Evolutionary conservation across 2,113 vertebrate genomes (phyloP), one percentile per base, ranked within the genome.

Genomic region (Paradisaea rubra): DNA sequence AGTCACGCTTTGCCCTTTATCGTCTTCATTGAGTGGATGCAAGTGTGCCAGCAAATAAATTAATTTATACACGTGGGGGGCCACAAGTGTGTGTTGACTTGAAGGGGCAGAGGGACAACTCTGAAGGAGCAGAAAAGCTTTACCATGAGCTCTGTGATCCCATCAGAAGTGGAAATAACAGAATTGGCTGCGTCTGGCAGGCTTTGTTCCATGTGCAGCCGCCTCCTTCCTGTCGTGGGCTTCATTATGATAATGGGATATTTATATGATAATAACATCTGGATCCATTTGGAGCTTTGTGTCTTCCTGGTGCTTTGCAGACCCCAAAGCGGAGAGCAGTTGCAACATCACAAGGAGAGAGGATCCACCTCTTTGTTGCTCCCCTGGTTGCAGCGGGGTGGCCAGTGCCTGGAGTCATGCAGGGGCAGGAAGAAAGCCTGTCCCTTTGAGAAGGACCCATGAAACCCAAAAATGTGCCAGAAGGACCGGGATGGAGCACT

Each of bases 241-340:
- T 84, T 93, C 77, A 69, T 86, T 80, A 60, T 73, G 68, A 45
- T 69, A 81, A 86, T 25, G 8, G 45, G 9, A 69, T 80, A 73
- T 72, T 83, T 68, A 83, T 88, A 66, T 27, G 74, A 81, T 73
- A 72, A 61, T 39, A 60, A 71, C n/a, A 78, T 41, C 56, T 47
- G 4, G 8, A 44, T 47, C 45, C 2, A 0, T 27, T 30, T 45
- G 50, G 52, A 72, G 45, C 71, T 68, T 10, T 64, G 71, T 50
- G 63, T 76, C 61, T 68, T 57, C 64, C 66, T 41, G 47, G 16
- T 3, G 0, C 53, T 49, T 21, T 17, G 41, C 59, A 82, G 53
- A 28, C 42, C 45, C 50, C 47, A n/a, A 31, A 76, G 41, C 45
- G 47, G 25, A 66, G 53, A 3, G 9, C 31, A 25, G 44, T 25